Evolutionary conservation across 2,797 vertebrate genomes (phyloP).

Genomic region (Premnoplex brunnescens): DNA sequence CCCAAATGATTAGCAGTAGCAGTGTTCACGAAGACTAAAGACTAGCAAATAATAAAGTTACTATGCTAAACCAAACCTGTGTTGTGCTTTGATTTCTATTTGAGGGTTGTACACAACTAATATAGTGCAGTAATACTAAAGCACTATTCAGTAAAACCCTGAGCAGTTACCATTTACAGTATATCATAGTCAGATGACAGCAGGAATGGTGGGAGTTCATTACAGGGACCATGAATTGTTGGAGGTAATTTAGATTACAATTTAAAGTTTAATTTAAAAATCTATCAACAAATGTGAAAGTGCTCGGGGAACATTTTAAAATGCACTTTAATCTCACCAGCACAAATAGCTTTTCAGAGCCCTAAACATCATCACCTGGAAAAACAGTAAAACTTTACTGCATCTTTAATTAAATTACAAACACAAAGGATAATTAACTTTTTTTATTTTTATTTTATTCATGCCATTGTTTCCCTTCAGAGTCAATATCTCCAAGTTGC

Average conservation of each 20-base stretch:
- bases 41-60: slow-evolving; percentile 59
- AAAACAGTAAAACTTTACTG: slow-evolving; percentile 86
- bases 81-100: slow-evolving; percentile 69
- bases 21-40: slow-evolving; percentile 31
- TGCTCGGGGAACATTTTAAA: slow-evolving; percentile 86
- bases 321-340: slow-evolving; percentile 84
- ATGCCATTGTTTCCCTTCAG: slow-evolving; percentile 79
- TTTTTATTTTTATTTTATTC: slow-evolving; percentile 86
- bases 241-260: slow-evolving; percentile 90
- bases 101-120: slow-evolving; percentile 74
- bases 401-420: slow-evolving; percentile 90
- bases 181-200: slow-evolving; percentile 82
- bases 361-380: slow-evolving; percentile 84
- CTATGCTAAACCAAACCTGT: slow-evolving; percentile 57
- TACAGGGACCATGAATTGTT: slow-evolving; percentile 87
- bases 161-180: slow-evolving; percentile 76
- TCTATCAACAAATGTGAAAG: slow-evolving; percentile 90
- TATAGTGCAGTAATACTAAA: slow-evolving; percentile 72
- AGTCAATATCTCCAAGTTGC: slow-evolving; percentile 81
- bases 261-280: slow-evolving; percentile 92
- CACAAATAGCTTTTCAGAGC: slow-evolving; percentile 85
- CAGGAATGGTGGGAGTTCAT: slow-evolving; percentile 84
- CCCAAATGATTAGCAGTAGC: slow-evolving; percentile 34
- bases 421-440: slow-evolving; percentile 89
- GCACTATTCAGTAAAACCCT: slow-evolving; percentile 75